Percentiles rank a stretch among this genome's conserved stretches.
These are phyloP conservation scores for Ranitomeya imitator DNA, from an alignment of 2,113 vertebrate species.

Conservation along the genomic window DNA sequence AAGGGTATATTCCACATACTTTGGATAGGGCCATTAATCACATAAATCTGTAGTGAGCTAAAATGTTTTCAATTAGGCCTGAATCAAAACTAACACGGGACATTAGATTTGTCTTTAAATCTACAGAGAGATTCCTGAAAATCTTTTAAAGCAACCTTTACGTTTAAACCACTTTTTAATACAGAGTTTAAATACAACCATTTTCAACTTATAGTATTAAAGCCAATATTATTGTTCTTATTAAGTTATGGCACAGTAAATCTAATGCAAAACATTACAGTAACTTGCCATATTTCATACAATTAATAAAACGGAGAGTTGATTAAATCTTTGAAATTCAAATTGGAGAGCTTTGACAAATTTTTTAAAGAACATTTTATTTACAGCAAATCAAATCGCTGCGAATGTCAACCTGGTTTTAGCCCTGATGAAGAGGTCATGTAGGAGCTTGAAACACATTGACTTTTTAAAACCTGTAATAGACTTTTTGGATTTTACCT, in stretches of 20 bases:
- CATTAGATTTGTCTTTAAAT: slow-evolving; percentile 13
- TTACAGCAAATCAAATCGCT: no score
- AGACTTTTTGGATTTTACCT: no score
- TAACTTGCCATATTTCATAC: neutral
- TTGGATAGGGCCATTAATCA: slow-evolving; percentile 40
- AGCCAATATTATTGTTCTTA: neutral
- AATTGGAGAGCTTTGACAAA: no score
- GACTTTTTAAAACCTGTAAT: no score
- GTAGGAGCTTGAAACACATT: no score
- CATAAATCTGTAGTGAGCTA: slow-evolving; percentile 28
- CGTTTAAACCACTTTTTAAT: neutral
- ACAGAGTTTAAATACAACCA: neutral
- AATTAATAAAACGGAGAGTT: neutral
- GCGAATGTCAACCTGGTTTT: no score
- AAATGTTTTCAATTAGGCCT: slow-evolving; percentile 27
- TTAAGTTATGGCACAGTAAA: neutral
- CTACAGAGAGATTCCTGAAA: slow-evolving; percentile 26
- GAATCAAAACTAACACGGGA: slow-evolving; percentile 21
- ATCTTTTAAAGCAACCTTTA: slow-evolving; percentile 19
- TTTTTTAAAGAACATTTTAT: no score
- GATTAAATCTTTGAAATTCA: no score
- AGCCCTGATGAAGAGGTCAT: no score
- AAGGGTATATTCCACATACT: slow-evolving; percentile 23
- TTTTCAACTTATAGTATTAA: neutral
- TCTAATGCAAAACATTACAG: neutral